Conservation (phyloP, 1,140 invertebrate species). For the Chrysoperla carnea region DNA sequence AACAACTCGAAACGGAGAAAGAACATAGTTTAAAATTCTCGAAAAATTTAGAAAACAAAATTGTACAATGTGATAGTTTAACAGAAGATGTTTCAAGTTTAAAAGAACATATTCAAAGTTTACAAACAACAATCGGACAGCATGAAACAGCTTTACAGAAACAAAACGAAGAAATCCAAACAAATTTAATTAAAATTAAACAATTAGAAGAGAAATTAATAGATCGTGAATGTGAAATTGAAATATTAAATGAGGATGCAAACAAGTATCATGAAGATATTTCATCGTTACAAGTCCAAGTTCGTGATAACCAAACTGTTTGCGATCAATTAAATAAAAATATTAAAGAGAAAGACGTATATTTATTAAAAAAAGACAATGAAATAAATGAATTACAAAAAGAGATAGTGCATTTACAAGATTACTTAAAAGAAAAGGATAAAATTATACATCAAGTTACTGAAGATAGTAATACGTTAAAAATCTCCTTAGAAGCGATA, state of each 20-base stretch:
- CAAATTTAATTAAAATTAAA: conserved; percentile 22
- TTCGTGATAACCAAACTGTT: conserved; percentile 7
- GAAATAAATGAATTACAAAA: conserved; percentile 25
- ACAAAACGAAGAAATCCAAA: conserved; percentile 4
- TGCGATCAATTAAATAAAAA: conserved; percentile 16
- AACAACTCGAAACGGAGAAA: conserved; percentile 11
- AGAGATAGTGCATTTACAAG: conserved; percentile 34
- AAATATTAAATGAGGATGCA: conserved; percentile 27
- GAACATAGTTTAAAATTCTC: conserved; percentile 17
- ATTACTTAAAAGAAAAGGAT: conserved; percentile 36
- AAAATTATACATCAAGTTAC: conserved; percentile 28
- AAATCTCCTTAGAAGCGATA: conserved; percentile 27
- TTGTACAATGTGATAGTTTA: conserved; percentile 7
- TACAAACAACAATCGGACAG: conserved; percentile 8
- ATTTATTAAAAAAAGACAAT: conserved; percentile 19
- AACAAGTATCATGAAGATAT: conserved; percentile 26
- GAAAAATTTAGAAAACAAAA: conserved; percentile 28
- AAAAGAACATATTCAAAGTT: conserved; percentile 17
- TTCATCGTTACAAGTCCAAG: conserved; percentile 20
- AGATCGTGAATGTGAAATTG: conserved; percentile 28
- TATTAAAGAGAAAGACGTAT: conserved; percentile 17
- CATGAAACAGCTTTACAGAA: conserved; percentile 3
- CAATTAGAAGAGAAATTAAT: conserved; percentile 20
- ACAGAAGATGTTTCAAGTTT: conserved; percentile 2
- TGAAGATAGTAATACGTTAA: conserved; percentile 29